A percentile compares a stretch with the other conserved stretches of the same genome.
Evolutionary conservation across 2,888 invertebrate genomes (phyloP).

Genomic region (Caenorhabditis virilis): DNA sequence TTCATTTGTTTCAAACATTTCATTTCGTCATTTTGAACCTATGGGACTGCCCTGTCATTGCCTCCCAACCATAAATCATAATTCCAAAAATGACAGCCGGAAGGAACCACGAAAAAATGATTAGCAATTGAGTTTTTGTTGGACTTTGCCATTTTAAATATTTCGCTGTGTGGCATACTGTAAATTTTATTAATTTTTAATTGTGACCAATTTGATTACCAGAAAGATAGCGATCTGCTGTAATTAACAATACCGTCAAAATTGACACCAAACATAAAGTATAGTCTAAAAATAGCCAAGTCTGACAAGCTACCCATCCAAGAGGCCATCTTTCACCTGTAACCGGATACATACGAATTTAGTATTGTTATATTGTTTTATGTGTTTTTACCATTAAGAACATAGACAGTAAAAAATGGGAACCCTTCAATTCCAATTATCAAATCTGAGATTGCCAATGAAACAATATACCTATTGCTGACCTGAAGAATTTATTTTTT

Average conservation of each 20-base stretch:
- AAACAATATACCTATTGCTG: conserved; percentile 68
- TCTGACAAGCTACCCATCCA: conserved; percentile 64
- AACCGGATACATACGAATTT: no score
- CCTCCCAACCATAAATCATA: conserved; percentile 68
- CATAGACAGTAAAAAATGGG: conserved; percentile 67
- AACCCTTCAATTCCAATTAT: conserved; percentile 68
- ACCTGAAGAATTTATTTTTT: conserved; percentile 46
- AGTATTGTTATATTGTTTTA: no score
- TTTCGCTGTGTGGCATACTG: conserved; percentile 67
- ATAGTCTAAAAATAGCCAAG: conserved; percentile 68
- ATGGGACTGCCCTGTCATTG: conserved; percentile 54
- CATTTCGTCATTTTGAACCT: neutral
- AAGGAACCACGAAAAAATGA: conserved; percentile 65
- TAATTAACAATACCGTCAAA: conserved; percentile 67
- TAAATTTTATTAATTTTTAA: conserved; percentile 11
- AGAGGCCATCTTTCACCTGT: conserved; percentile 66
- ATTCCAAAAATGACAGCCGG: conserved; percentile 66
- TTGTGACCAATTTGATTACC: conserved; percentile 11
- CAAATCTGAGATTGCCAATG: conserved; percentile 66
- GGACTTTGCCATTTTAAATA: conserved; percentile 74
- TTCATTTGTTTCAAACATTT: neutral
- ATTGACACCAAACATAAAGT: conserved; percentile 68
- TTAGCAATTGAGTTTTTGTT: conserved; percentile 74
- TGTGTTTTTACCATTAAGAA: conserved; percentile 67
- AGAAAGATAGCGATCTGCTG: conserved; percentile 62